phyloP scores from a whole-genome alignment of 2,888 invertebrate species.

The Pheosia tremula region DNA sequence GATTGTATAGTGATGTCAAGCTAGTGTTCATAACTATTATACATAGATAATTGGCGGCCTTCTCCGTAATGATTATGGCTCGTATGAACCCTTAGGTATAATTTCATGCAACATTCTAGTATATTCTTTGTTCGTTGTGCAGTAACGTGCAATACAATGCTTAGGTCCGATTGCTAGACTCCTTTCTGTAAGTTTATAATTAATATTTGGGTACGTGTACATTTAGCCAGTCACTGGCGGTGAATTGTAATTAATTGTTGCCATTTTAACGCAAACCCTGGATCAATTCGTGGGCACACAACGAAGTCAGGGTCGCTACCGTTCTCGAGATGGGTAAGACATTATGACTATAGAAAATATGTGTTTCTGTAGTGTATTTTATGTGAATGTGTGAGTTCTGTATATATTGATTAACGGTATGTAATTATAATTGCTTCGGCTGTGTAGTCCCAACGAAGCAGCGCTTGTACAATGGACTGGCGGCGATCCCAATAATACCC shows the following conservation, averaged over 20 bases:
- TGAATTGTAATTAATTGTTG: conserved; percentile 82
- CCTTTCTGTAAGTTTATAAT: not conserved
- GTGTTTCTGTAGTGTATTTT: not conserved
- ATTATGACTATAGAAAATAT: conserved; percentile 4
- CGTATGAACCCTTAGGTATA: too few species aligned
- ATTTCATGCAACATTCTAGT: not conserved
- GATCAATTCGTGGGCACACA: conserved; percentile 68
- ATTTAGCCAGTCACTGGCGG: conserved; percentile 53
- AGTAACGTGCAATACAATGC: not conserved
- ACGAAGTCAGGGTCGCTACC: conserved; percentile 89
- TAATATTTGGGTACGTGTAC: conserved; percentile 1
- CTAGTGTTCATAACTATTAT: too few species aligned
- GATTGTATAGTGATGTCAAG: too few species aligned
- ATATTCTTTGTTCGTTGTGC: not conserved
- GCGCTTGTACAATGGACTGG: too few species aligned
- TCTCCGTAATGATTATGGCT: too few species aligned
- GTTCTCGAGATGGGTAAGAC: conserved; percentile 89
- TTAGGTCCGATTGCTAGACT: not conserved
- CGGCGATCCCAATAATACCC: too few species aligned
- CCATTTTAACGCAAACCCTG: conserved; percentile 84
- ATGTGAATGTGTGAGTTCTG: not conserved
- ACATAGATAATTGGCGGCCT: too few species aligned
- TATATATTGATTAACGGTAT: too few species aligned
- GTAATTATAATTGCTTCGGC: too few species aligned
- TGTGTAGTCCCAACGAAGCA: too few species aligned